phyloP scores from a whole-genome alignment of 1,140 invertebrate species.

The Lucilia sericata region DNA sequence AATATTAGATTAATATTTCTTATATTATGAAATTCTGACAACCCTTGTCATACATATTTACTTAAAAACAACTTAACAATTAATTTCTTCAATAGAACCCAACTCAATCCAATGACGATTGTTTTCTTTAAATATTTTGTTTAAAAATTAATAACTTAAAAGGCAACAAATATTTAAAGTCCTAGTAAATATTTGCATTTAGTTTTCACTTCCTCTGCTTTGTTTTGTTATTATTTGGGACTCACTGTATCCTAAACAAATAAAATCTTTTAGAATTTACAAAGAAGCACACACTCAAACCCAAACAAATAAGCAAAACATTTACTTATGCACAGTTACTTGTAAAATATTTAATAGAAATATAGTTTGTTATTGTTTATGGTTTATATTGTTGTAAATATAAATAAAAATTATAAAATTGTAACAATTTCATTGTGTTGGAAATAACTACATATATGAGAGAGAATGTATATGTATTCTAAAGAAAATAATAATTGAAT shows the following conservation, averaged over 20 bases:
- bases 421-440: background rate
- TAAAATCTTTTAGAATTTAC: conserved; percentile 3
- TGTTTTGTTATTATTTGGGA: background rate
- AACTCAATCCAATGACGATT: no score
- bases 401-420: background rate
- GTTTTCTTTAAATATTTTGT: no score
- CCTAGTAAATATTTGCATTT: background rate
- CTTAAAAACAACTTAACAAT: no score
- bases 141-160: no score
- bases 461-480: no score
- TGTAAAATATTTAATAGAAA: conserved; percentile 9
- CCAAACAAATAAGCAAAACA: background rate
- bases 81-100: no score
- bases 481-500: no score
- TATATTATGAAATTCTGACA: no score
- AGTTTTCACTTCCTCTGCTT: background rate
- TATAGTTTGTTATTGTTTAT: conserved; percentile 13
- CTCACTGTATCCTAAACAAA: conserved; percentile 4
- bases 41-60: no score
- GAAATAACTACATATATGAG: background rate
- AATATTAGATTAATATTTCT: no score
- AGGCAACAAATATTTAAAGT: background rate
- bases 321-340: conserved; percentile 11
- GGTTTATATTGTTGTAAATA: background rate
- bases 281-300: background rate